Base-by-base conservation (phyloP, 1,140 invertebrate species). In the Conus ventricosus region DNA sequence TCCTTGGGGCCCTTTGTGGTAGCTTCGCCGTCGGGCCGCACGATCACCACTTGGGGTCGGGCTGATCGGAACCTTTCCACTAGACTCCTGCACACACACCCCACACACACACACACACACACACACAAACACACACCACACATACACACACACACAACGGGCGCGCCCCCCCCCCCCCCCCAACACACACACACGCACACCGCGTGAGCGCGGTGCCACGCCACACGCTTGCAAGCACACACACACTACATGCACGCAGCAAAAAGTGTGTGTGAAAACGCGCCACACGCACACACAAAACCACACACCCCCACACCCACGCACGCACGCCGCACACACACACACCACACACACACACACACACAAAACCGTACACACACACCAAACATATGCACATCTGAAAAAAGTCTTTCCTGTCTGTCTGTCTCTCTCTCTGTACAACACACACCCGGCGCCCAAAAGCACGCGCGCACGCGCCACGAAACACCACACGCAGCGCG, bases 1-100 rank as follows among this genome's bases (percentile, higher is more conserved):
- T 93, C 93, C 86, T 93, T 92, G 15, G 92, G 89, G 67, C 93
- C 93, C 85, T 89, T 92, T 63, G 67, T 87, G 11, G 92, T 92
- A 8, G 92, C 85, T 39, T 92, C 91, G 23, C 93, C 92, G 87
- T 90, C 83, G 20, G 88, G 88, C 25, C 90, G 87, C 53, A 93
- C 76, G 10, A 93, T 84, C 27, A 93, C 87, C n/a, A 93, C 85
- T 93, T 93, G 71, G 93, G 93, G 60, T 90, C 51, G 89, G 89
- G 84, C 87, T 92, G 20, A 93, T 90, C 90, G 82, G 82, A 90
- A 93, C 85, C 84, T 91, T 5, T 90, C 88, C 20, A 84, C 83
- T 17, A 93, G 82, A 76, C 57, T 63, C 15, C 92, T 93, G 67
- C 67, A 71, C 67, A 71, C 67, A 63, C 60, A 63, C 10, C 60